Conservation (phyloP, 2,888 invertebrate species). For the Microctonus aethiopoides region DNA sequence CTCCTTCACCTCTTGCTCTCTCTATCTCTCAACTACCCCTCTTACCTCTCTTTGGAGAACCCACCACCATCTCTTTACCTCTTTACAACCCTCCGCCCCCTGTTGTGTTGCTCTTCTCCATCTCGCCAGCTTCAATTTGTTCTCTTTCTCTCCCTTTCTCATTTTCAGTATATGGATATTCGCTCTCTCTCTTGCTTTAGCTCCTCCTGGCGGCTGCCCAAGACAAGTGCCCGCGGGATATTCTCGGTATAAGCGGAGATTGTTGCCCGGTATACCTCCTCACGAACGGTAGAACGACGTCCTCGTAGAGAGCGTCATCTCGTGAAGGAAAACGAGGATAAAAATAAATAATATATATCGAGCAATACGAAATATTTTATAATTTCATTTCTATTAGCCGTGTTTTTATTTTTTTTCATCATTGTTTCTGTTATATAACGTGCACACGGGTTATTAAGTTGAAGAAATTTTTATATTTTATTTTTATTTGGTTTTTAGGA, state of each 20-base stretch:
- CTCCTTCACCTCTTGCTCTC: constrained; percentile 43
- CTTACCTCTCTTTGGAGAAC: constrained; percentile 43
- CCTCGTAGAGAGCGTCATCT: constrained; percentile 33
- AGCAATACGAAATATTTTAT: neutral
- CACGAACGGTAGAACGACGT: constrained; percentile 53
- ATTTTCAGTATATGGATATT: no score
- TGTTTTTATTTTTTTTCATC: no score
- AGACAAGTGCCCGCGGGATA: constrained; percentile 62
- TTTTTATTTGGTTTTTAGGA: neutral
- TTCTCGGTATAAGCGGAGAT: constrained; percentile 64
- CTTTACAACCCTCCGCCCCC: constrained; percentile 51
- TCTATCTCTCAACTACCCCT: constrained; percentile 45
- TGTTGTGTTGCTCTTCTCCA: constrained; percentile 37
- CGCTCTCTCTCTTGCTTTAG: constrained; percentile 50
- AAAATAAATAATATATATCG: neutral
- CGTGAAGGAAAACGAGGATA: constrained; percentile 1
- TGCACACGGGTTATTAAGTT: neutral
- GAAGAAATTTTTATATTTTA: neutral
- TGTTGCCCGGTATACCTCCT: constrained; percentile 53
- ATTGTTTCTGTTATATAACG: no score
- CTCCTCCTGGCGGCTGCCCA: constrained; percentile 62
- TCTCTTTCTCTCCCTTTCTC: constrained; percentile 35
- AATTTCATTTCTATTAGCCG: neutral
- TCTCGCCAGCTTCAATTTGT: constrained; percentile 29
- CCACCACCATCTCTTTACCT: constrained; percentile 41